phyloP scores from a whole-genome alignment of 2,888 invertebrate species.

The Scaptomyza cyrtandrae region DNA sequence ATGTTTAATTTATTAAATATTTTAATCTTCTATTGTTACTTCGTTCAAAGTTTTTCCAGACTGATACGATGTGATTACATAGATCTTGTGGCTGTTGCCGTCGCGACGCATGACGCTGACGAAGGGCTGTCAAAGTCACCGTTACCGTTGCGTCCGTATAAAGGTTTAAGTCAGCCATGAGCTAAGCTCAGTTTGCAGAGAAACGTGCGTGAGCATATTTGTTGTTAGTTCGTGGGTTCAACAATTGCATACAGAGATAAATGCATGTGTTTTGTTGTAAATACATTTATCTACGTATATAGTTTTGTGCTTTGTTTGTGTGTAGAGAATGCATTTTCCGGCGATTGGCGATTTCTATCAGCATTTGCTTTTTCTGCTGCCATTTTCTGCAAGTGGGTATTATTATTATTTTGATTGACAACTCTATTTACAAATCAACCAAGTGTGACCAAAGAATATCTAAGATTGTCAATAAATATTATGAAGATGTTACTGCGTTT shows the following conservation, averaged over 20 bases:
- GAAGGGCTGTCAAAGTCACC: conserved; percentile 39
- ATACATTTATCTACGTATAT: background rate
- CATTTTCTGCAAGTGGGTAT: conserved; percentile 68
- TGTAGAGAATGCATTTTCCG: conserved; percentile 70
- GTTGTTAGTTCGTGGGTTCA: conserved; percentile 25
- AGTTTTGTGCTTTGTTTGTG: conserved; percentile 16
- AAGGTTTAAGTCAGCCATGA: conserved; percentile 51
- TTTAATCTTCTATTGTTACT: background rate
- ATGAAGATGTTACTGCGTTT: conserved; percentile 6
- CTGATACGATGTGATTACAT: background rate
- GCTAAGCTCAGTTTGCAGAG: conserved; percentile 59
- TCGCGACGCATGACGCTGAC: conserved; percentile 15
- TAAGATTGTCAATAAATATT: conserved; percentile 17
- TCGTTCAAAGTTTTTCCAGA: conserved; percentile 3
- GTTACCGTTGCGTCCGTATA: conserved; percentile 44
- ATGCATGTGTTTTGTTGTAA: background rate
- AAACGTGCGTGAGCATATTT: conserved; percentile 44
- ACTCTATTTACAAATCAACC: conserved; percentile 51
- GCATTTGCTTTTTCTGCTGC: conserved; percentile 64
- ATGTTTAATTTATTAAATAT: background rate
- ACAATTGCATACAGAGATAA: background rate
- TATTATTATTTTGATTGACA: conserved; percentile 10
- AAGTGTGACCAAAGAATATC: conserved; percentile 56
- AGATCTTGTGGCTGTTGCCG: conserved; percentile 9
- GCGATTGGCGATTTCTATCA: conserved; percentile 67